These are phyloP conservation scores for Cryptomyrus ogoouensis DNA, from an alignment of 2,113 vertebrate species.

Conservation along the genomic window DNA sequence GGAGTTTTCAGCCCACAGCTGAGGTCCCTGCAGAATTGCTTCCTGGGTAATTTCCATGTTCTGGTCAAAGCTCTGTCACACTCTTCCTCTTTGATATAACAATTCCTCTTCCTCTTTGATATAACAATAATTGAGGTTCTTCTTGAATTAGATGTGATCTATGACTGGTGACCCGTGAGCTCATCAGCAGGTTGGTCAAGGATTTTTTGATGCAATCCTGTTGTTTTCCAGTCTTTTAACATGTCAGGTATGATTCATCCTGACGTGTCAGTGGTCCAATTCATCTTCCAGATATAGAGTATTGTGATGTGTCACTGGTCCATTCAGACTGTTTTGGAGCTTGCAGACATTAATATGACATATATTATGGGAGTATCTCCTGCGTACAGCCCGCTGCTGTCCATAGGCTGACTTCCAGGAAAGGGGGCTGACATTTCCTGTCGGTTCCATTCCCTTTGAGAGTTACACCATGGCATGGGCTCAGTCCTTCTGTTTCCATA, in stretches of 20 bases:
- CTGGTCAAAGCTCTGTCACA: neutral
- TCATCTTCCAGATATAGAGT: neutral
- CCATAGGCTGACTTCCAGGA: conserved; percentile 28
- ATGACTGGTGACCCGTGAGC: neutral
- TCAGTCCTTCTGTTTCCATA: neutral
- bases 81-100: neutral
- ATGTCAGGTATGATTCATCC: neutral
- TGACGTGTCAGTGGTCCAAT: neutral
- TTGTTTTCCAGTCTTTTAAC: neutral
- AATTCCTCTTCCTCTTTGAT: neutral
- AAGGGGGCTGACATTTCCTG: conserved; percentile 47
- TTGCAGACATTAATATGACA: neutral
- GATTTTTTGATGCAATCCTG: neutral
- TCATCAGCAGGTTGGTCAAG: neutral
- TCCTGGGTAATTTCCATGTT: neutral
- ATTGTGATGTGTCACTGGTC: neutral
- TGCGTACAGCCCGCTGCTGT: neutral
- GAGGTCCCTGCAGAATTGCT: neutral
- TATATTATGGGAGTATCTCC: neutral
- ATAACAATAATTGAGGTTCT: neutral
- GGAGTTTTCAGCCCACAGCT: neutral
- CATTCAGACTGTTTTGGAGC: neutral
- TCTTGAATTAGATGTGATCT: neutral
- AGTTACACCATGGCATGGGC: conserved; percentile 40
- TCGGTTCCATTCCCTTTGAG: conserved; percentile 31